Evolutionary conservation across 1,140 invertebrate species (phyloP).

Genomic region (Microplitis demolitor): DNA sequence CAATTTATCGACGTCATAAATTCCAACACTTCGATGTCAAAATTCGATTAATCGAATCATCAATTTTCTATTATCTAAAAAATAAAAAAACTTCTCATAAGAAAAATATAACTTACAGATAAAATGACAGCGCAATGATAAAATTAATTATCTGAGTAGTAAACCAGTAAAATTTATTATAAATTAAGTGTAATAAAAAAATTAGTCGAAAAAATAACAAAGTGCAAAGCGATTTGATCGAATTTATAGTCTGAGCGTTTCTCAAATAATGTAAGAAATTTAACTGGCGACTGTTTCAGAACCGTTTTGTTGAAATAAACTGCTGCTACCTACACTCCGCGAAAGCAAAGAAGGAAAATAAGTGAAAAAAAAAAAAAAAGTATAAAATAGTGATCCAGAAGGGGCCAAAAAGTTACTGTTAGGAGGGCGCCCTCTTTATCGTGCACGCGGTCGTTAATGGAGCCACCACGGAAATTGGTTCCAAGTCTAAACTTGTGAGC

Average conservation of each 20-base stretch:
- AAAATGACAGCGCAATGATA: too few species aligned
- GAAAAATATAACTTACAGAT: too few species aligned
- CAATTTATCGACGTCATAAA: too few species aligned
- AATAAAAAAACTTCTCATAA: too few species aligned
- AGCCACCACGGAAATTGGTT: conserved; percentile 46
- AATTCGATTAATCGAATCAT: too few species aligned
- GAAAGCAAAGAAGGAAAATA: too few species aligned
- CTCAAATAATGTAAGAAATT: background rate
- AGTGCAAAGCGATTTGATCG: conserved; percentile 20
- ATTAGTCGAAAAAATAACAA: background rate
- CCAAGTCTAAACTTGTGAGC: conserved; percentile 12
- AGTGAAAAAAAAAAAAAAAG: too few species aligned
- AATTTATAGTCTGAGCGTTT: conserved; percentile 10
- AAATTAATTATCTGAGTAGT: too few species aligned
- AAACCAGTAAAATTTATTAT: too few species aligned
- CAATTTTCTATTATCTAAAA: too few species aligned
- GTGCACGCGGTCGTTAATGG: conserved; percentile 40
- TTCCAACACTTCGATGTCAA: too few species aligned
- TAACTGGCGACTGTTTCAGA: conserved; percentile 23
- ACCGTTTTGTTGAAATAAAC: conserved; percentile 15
- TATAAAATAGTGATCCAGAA: conserved; percentile 5
- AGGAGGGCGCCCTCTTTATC: conserved; percentile 10
- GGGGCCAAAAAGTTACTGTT: conserved; percentile 24
- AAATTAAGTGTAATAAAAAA: too few species aligned
- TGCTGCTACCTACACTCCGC: background rate